These are phyloP conservation scores for Crotalus horridus DNA, from an alignment of 2,113 vertebrate genomes.

Conservation along the genomic window DNA sequence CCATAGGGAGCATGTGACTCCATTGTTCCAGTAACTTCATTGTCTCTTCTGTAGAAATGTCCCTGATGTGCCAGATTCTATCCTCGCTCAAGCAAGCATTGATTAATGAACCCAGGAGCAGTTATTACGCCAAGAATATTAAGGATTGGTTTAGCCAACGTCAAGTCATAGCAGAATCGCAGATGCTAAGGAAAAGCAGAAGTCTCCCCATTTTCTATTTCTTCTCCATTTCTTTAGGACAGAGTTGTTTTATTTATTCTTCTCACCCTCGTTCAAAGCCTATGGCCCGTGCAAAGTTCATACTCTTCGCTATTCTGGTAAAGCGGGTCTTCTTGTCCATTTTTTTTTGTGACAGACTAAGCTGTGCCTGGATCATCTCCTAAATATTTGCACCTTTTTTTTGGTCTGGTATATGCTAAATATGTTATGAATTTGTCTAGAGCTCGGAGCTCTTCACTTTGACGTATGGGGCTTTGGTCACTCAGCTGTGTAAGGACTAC, in stretches of 20 bases:
- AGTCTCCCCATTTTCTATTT: not conserved
- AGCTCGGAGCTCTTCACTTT: slow-evolving; percentile 97
- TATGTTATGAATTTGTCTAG: slow-evolving; percentile 68
- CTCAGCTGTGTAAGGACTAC: slow-evolving; percentile 98
- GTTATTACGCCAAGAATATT: not conserved
- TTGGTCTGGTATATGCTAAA: slow-evolving; percentile 25
- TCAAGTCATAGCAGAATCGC: not conserved
- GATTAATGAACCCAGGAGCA: rapidly evolving
- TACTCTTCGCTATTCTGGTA: slow-evolving; percentile 22
- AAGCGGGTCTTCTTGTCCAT: slow-evolving; percentile 19
- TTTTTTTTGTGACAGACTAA: not conserved
- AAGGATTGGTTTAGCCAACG: not conserved
- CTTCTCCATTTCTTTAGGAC: not conserved
- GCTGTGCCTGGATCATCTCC: not conserved
- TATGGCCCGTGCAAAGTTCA: not conserved
- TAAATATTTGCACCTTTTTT: not conserved
- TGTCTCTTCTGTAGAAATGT: not conserved
- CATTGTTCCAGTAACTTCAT: not conserved
- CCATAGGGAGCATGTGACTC: not conserved
- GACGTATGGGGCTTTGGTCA: slow-evolving; percentile 95
- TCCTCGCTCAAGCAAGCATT: not conserved
- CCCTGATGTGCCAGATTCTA: not conserved
- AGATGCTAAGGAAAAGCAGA: not conserved
- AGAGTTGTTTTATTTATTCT: not conserved
- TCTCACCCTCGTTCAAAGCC: not conserved